phyloP scores from a whole-genome alignment of 2,797 vertebrate genomes.

The Lerista edwardsae region DNA sequence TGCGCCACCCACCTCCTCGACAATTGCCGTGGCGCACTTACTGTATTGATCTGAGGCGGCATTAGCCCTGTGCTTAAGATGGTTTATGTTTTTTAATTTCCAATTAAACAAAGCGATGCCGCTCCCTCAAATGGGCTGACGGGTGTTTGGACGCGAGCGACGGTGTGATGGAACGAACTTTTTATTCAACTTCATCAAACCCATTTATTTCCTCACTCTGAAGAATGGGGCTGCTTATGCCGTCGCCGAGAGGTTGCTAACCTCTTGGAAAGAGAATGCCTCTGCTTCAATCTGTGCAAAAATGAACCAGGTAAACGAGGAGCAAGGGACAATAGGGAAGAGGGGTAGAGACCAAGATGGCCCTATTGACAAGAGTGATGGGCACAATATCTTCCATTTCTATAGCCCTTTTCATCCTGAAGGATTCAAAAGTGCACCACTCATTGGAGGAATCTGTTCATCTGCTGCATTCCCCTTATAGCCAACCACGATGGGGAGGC shows the following conservation, averaged over 20 bases:
- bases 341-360: constrained; percentile 54
- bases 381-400: constrained; percentile 58
- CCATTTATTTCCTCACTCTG: constrained; percentile 53
- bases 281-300: constrained; percentile 58
- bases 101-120: constrained; percentile 76
- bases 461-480: constrained; percentile 22
- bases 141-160: constrained; percentile 66
- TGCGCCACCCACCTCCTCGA: constrained; percentile 32
- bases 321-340: constrained; percentile 53
- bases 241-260: constrained; percentile 50
- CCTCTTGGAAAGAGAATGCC: constrained; percentile 54
- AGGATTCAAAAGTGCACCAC: constrained; percentile 30
- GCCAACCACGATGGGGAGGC: constrained; percentile 19
- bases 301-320: constrained; percentile 48
- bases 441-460: background rate
- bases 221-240: constrained; percentile 44
- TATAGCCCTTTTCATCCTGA: constrained; percentile 41
- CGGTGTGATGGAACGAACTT: constrained; percentile 63
- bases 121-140: constrained; percentile 68
- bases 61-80: constrained; percentile 71
- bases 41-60: constrained; percentile 74
- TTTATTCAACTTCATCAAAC: constrained; percentile 71
- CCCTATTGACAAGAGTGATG: constrained; percentile 52
- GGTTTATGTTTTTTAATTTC: constrained; percentile 79
- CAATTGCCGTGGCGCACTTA: constrained; percentile 69